Conservation (phyloP, 2,888 invertebrate species). For the Boloria euphrosyne region DNA sequence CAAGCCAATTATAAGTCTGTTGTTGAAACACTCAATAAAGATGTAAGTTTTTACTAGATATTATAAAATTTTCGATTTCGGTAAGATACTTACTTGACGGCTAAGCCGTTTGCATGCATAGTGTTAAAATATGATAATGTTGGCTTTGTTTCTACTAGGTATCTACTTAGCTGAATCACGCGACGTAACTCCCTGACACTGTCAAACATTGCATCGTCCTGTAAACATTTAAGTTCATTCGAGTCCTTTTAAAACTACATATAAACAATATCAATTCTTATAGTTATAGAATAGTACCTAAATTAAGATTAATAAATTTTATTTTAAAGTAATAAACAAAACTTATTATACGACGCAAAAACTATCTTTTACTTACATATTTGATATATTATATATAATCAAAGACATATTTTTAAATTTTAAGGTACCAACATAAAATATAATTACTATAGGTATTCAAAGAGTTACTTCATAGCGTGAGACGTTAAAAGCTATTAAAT, state of each 20-base stretch:
- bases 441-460: background rate
- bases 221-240: constrained; percentile 53
- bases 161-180: constrained; percentile 57
- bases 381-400: too few relatives aligned
- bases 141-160: constrained; percentile 50
- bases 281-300: background rate
- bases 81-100: constrained; percentile 1
- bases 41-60: constrained; percentile 81
- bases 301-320: background rate
- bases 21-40: constrained; percentile 87
- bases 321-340: background rate
- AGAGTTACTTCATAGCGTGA: constrained; percentile 16
- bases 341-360: too few relatives aligned
- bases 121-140: constrained; percentile 55
- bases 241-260: constrained; percentile 7
- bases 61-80: too few relatives aligned
- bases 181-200: constrained; percentile 59
- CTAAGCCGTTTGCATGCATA: constrained; percentile 32
- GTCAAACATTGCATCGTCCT: constrained; percentile 48
- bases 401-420: too few relatives aligned
- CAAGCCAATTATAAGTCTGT: constrained; percentile 91
- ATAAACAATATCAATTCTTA: too few relatives aligned
- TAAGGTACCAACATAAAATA: background rate
- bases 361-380: too few relatives aligned
- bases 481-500: constrained; percentile 37